Evolutionary conservation across 2,797 vertebrate species (phyloP).

Genomic region (Mus minutoides): DNA sequence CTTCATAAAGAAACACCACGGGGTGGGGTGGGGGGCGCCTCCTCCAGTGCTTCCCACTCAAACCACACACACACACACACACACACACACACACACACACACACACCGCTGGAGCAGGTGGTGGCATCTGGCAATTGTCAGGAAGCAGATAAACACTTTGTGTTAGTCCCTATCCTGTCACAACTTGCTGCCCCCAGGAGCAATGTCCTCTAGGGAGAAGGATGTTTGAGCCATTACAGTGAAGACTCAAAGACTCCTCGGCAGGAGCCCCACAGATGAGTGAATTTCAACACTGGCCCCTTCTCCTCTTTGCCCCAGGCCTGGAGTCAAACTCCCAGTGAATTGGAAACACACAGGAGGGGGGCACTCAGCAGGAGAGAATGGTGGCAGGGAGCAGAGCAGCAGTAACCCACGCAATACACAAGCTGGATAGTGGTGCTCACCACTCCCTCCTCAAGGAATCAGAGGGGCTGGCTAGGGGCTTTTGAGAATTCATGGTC

Average conservation of each 20-base stretch:
- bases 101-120: too few species aligned
- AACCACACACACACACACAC: neutral
- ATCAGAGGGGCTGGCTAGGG: neutral
- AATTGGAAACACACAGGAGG: neutral
- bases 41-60: neutral
- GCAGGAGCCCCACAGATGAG: neutral
- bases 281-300: neutral
- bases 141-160: neutral
- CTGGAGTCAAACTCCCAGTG: neutral
- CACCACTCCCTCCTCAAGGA: rapidly evolving
- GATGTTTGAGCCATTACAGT: rapidly evolving
- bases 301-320: neutral
- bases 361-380: neutral
- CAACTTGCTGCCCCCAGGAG: neutral
- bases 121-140: rapidly evolving
- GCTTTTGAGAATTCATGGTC: rapidly evolving
- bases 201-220: neutral
- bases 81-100: too few species aligned
- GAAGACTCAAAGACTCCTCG: neutral
- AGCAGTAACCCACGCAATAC: neutral
- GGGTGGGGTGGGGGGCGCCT: rapidly evolving
- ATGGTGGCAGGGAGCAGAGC: neutral
- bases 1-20: rapidly evolving
- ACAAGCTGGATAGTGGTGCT: neutral
- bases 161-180: neutral